These are phyloP conservation scores for Drosophila tanythrix DNA, from an alignment of 2,888 invertebrate genomes.

Conservation along the genomic window DNA sequence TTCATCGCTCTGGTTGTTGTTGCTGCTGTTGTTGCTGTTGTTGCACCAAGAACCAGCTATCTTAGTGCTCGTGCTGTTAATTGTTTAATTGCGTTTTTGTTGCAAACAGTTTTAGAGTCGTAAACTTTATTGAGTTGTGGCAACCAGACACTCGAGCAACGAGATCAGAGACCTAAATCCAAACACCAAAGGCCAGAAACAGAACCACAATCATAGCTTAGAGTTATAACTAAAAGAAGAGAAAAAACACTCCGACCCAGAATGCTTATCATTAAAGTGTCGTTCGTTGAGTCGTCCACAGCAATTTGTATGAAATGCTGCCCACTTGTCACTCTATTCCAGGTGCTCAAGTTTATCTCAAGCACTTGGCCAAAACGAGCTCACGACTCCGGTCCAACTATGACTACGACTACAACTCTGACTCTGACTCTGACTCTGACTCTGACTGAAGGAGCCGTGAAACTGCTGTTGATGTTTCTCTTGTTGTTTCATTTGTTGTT, in stretches of 20 bases:
- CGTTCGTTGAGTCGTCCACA: conserved; percentile 62
- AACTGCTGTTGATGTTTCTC: conserved; percentile 5
- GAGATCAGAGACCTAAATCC: background rate
- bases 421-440: conserved; percentile 18
- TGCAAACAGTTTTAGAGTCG: conserved; percentile 74
- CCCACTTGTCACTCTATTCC: conserved; percentile 80
- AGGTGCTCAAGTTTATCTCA: conserved; percentile 78
- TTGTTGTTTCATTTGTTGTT: conserved; percentile 13
- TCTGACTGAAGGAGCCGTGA: conserved; percentile 11
- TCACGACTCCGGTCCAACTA: conserved; percentile 40
- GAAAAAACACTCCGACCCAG: conserved; percentile 33
- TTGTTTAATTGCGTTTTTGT: conserved; percentile 81
- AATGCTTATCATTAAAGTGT: conserved; percentile 79
- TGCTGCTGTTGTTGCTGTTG: conserved; percentile 21
- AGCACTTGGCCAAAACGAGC: conserved; percentile 69
- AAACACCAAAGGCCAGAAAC: background rate
- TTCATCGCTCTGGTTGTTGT: conserved; percentile 11
- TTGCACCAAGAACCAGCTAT: conserved; percentile 22
- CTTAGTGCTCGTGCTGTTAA: conserved; percentile 71
- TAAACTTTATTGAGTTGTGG: conserved; percentile 79
- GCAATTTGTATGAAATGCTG: conserved; percentile 81
- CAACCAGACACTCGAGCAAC: conserved; percentile 27
- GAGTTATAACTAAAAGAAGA: conserved; percentile 11
- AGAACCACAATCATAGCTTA: conserved; percentile 11
- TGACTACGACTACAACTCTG: conserved; percentile 11